Conservation (phyloP, 1,140 invertebrate genomes). For the Ephestia elutella region DNA sequence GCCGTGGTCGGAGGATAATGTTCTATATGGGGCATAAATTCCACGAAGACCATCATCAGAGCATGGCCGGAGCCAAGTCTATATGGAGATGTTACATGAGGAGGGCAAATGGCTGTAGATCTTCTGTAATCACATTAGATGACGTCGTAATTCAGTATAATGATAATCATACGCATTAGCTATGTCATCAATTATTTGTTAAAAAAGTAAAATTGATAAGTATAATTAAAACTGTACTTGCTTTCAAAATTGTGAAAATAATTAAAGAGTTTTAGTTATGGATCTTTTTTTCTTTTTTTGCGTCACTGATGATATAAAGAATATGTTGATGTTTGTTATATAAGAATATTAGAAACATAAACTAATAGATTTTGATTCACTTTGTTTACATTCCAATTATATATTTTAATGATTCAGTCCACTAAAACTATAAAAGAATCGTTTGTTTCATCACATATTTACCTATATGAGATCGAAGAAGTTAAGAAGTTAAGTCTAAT, state of each 20-base stretch:
- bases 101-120: conserved; percentile 26
- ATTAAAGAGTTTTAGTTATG: neutral
- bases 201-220: neutral
- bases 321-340: too few species aligned
- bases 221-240: too few species aligned
- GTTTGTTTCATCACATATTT: too few species aligned
- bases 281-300: too few species aligned
- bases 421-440: too few species aligned
- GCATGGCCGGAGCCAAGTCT: conserved; percentile 6
- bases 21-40: neutral
- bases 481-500: too few species aligned
- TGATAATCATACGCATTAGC: conserved; percentile 27
- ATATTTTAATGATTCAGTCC: too few species aligned
- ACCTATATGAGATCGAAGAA: too few species aligned
- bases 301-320: too few species aligned
- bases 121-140: conserved; percentile 21
- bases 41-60: neutral
- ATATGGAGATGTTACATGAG: conserved; percentile 29
- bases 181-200: neutral
- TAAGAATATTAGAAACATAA: too few species aligned
- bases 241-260: neutral
- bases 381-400: too few species aligned
- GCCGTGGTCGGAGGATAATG: neutral
- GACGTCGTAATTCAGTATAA: conserved; percentile 18
- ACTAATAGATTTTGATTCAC: too few species aligned